A percentile compares a stretch with the other conserved stretches of the same genome.
Conservation (phyloP, 2,797 vertebrate genomes). For the Corythornis leucogaster region DNA sequence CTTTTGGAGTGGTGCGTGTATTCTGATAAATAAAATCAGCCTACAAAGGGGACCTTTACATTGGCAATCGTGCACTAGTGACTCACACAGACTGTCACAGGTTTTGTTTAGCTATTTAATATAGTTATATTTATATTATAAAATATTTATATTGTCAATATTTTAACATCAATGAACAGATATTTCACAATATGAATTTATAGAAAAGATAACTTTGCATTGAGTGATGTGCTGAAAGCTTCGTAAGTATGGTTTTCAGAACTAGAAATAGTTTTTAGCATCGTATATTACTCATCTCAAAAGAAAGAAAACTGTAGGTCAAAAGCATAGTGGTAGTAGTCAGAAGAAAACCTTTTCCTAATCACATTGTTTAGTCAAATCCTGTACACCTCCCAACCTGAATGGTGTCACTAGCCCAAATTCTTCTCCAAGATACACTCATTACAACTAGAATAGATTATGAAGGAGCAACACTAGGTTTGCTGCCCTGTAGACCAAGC, state of each 20-base stretch:
- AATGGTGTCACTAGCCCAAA: neutral
- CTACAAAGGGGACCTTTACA: slow-evolving; percentile 39
- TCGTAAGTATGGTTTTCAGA: neutral
- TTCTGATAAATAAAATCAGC: slow-evolving; percentile 63
- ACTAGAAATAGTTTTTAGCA: neutral
- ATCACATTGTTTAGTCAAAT: neutral
- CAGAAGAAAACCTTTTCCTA: neutral
- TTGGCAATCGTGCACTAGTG: slow-evolving; percentile 4
- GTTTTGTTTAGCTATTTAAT: neutral
- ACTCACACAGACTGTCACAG: slow-evolving; percentile 6
- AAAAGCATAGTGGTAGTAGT: neutral
- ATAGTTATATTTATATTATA: neutral
- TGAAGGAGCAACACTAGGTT: neutral
- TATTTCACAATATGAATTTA: neutral
- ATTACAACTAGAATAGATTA: neutral
- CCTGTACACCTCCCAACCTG: neutral
- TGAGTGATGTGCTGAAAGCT: neutral
- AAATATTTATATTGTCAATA: neutral
- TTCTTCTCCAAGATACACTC: neutral
- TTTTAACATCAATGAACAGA: neutral
- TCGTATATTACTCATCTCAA: neutral
- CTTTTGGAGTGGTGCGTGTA: slow-evolving; percentile 32
- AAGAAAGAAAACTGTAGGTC: neutral
- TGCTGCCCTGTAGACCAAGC: neutral
- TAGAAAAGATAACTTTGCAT: neutral